Conservation (phyloP, 2,888 invertebrate genomes). For the Dynastes tityus region DNA sequence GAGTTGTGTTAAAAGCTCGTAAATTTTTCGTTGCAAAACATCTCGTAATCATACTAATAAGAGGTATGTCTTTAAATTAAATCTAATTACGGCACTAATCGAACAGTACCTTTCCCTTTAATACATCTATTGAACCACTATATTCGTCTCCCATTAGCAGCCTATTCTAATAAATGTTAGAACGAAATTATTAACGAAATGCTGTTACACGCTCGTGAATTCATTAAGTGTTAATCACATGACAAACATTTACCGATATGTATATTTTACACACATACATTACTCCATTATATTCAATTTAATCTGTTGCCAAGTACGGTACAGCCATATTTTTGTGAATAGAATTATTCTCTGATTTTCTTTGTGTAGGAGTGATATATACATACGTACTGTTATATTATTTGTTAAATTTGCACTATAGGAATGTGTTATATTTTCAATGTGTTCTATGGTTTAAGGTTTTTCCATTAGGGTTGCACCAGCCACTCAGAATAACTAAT, state of each 20-base stretch:
- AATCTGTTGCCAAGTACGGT: not conserved
- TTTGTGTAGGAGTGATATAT: not conserved
- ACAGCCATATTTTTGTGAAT: not conserved
- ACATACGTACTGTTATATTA: not conserved
- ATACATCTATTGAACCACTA: too few species aligned
- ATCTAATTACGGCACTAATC: too few species aligned
- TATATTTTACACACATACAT: not conserved
- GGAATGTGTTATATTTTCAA: not conserved
- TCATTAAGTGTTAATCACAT: conserved; percentile 19
- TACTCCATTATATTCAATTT: not conserved
- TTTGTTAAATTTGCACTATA: not conserved
- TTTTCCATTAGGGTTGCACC: too few species aligned
- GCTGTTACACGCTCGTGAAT: conserved; percentile 26
- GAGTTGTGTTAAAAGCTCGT: not conserved
- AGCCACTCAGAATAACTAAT: too few species aligned
- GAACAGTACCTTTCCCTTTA: too few species aligned
- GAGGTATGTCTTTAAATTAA: too few species aligned
- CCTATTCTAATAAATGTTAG: not conserved
- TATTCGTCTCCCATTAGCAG: not conserved
- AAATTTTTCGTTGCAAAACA: not conserved
- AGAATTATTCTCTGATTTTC: not conserved
- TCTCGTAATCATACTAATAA: too few species aligned
- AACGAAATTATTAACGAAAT: conserved; percentile 12
- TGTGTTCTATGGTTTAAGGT: too few species aligned
- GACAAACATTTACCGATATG: conserved; percentile 13